Evolutionary conservation across 2,797 vertebrate genomes (phyloP).

Genomic region (Bradypus variegatus): DNA sequence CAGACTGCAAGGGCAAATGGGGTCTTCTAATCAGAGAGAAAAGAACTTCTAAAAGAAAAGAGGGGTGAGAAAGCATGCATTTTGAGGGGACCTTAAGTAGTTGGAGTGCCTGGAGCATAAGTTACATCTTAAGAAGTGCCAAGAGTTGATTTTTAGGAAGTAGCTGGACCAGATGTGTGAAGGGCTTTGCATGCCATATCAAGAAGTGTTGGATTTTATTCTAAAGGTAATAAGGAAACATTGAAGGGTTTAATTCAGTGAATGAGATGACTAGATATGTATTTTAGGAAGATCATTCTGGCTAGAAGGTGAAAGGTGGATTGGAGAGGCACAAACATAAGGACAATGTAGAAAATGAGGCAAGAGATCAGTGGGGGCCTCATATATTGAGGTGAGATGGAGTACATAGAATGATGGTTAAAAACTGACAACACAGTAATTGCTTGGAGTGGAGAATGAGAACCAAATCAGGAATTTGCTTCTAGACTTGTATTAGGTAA

Average conservation of each 20-base stretch:
- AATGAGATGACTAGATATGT: neutral
- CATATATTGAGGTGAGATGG: neutral
- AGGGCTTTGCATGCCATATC: neutral
- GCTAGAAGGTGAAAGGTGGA: neutral
- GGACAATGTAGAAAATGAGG: neutral
- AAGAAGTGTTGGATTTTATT: neutral
- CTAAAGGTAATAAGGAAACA: neutral
- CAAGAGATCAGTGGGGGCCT: neutral
- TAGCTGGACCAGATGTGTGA: neutral
- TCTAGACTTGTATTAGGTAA: neutral
- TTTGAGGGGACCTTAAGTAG: neutral
- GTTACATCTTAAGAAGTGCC: neutral
- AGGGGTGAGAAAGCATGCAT: neutral
- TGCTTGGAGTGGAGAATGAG: neutral
- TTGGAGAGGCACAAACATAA: neutral
- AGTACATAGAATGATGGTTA: neutral
- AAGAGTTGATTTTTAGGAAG: neutral
- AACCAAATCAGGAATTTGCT: neutral
- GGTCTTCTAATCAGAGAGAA: neutral
- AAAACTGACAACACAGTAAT: neutral
- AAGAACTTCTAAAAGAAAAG: neutral
- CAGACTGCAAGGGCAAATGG: neutral
- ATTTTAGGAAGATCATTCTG: neutral
- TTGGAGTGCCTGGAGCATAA: neutral
- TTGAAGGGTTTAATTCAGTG: neutral